These are phyloP conservation scores for Charanyca ferruginea DNA, from an alignment of 2,888 invertebrate species.

Conservation along the genomic window DNA sequence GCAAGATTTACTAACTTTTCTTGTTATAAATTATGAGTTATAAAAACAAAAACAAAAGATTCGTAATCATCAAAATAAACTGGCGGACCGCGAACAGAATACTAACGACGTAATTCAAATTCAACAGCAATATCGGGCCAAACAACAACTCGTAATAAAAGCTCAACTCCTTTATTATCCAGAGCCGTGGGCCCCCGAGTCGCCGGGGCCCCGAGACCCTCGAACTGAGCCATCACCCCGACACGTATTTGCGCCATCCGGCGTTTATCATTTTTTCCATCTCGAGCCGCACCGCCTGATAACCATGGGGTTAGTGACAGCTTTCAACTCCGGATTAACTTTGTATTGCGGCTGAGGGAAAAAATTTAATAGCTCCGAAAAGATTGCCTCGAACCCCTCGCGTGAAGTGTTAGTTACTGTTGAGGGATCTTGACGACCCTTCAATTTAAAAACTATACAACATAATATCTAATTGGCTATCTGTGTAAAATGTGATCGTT, in stretches of 20 bases:
- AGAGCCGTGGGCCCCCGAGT: slow-evolving; percentile 31
- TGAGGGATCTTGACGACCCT: slow-evolving; percentile 47
- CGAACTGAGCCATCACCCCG: slow-evolving; percentile 62
- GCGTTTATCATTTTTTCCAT: slow-evolving; percentile 85
- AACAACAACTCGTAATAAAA: slow-evolving; percentile 69
- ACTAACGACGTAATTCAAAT: slow-evolving; percentile 66
- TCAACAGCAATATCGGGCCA: slow-evolving; percentile 64
- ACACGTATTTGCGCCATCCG: slow-evolving; percentile 75
- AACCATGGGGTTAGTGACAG: slow-evolving; percentile 82
- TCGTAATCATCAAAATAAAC: slow-evolving; percentile 65
- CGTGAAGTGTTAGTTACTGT: slow-evolving; percentile 67
- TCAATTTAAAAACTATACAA: slow-evolving; percentile 57
- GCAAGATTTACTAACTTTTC: slow-evolving; percentile 22
- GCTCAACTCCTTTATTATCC: slow-evolving; percentile 69
- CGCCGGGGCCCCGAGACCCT: slow-evolving; percentile 43
- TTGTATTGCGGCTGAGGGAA: slow-evolving; percentile 76
- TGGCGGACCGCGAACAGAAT: slow-evolving; percentile 58
- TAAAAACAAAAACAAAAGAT: slow-evolving; percentile 59
- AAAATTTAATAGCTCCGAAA: slow-evolving; percentile 84
- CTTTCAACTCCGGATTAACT: slow-evolving; percentile 86
- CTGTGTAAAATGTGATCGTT: slow-evolving; percentile 53
- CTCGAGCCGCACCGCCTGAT: slow-evolving; percentile 70
- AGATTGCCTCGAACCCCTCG: slow-evolving; percentile 73
- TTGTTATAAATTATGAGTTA: slow-evolving; percentile 51
- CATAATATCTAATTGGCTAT: slow-evolving; percentile 42